phyloP scores from a whole-genome alignment of 2,113 vertebrate species.

The Herpailurus yagouaroundi region DNA sequence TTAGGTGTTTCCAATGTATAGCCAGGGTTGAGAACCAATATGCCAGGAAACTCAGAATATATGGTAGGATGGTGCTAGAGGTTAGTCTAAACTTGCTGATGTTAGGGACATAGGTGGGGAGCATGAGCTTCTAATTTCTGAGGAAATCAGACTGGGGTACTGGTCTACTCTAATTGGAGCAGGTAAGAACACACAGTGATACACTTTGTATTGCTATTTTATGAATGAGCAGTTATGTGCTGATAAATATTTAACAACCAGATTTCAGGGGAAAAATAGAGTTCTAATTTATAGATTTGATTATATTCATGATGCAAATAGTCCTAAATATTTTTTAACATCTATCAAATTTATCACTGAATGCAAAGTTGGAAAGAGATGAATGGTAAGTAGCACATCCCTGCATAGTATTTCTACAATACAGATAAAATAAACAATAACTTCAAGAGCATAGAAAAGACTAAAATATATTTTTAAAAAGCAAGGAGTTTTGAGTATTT shows the following conservation, averaged over 20 bases:
- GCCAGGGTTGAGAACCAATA: not conserved
- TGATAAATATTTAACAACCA: not conserved
- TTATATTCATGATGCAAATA: not conserved
- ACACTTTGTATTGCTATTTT: not conserved
- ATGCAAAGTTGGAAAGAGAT: not conserved
- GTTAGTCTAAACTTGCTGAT: not conserved
- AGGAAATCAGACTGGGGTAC: not conserved
- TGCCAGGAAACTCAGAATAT: not conserved
- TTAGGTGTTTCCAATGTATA: not conserved
- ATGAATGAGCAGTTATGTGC: not conserved
- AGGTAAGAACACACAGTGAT: not conserved
- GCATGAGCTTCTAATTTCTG: not conserved
- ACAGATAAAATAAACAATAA: not conserved
- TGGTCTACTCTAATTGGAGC: not conserved
- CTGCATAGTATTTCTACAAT: not conserved
- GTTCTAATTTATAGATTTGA: not conserved
- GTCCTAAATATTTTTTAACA: not conserved
- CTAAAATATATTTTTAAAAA: not conserved
- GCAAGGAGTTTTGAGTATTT: not conserved
- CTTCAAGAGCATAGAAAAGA: not conserved
- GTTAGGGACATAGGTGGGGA: not conserved
- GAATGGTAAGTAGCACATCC: not conserved
- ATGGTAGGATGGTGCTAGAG: not conserved
- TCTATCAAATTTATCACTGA: not conserved
- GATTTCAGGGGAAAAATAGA: not conserved